phyloP scores from a whole-genome alignment of 2,888 invertebrate genomes.

The Drosophila borealis region DNA sequence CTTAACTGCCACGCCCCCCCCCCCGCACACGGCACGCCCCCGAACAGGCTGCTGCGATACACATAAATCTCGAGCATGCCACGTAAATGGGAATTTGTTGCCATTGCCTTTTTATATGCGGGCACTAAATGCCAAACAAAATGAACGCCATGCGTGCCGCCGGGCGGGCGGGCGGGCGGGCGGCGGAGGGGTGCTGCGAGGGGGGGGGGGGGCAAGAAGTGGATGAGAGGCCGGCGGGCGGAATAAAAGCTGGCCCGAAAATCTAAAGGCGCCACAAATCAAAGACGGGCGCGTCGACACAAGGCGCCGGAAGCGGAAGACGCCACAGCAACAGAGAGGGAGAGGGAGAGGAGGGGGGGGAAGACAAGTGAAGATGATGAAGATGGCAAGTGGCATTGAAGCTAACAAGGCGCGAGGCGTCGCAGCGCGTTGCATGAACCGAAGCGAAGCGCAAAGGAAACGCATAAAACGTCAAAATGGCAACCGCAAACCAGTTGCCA shows the following conservation, averaged over 20 bases:
- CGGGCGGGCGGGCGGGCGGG: no score
- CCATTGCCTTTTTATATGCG: constrained; percentile 57
- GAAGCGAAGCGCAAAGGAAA: constrained; percentile 9
- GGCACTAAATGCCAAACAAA: constrained; percentile 70
- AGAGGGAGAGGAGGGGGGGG: not conserved
- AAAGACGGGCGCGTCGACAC: constrained; percentile 55
- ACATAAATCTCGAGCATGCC: constrained; percentile 72
- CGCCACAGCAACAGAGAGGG: constrained; percentile 11
- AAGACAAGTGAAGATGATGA: constrained; percentile 40
- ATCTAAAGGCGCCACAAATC: constrained; percentile 70
- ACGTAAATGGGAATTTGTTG: constrained; percentile 72
- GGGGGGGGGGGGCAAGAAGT: not conserved
- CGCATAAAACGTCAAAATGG: constrained; percentile 77
- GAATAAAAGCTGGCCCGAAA: constrained; percentile 42
- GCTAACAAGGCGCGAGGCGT: constrained; percentile 64
- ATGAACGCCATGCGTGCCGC: constrained; percentile 22
- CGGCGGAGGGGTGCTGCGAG: not conserved
- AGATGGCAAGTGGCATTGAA: constrained; percentile 42
- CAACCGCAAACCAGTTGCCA: constrained; percentile 64
- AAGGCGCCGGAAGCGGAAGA: constrained; percentile 74
- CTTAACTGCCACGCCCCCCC: constrained; percentile 3
- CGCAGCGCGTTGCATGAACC: constrained; percentile 24
- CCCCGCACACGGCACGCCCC: not conserved
- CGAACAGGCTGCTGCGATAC: constrained; percentile 12
- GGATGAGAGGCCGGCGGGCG: constrained; percentile 10